Evolutionary conservation across 2,113 vertebrate genomes (phyloP).

Genomic region (Rhinoptilus africanus): DNA sequence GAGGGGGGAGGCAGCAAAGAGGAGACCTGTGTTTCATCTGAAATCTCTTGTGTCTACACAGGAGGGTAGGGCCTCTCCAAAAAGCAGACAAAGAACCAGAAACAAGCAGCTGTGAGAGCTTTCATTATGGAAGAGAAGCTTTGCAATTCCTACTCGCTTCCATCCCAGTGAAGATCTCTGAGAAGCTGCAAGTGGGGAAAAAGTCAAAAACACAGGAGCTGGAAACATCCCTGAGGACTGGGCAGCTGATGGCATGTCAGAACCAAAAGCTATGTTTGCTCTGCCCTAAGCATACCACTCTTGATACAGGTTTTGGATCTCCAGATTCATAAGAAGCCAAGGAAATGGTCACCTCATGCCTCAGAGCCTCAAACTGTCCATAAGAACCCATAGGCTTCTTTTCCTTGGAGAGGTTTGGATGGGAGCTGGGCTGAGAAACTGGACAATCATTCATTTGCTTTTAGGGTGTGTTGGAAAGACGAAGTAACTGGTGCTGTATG

Average conservation of each 20-base stretch:
- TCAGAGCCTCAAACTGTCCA: neutral
- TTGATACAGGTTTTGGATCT: neutral
- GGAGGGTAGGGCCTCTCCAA: slow-evolving; percentile 33
- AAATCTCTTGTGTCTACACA: neutral
- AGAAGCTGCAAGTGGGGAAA: neutral
- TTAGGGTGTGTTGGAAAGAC: neutral
- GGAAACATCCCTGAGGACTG: neutral
- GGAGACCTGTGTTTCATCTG: slow-evolving; percentile 22
- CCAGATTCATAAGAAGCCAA: neutral
- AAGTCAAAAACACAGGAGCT: neutral
- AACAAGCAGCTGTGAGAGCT: neutral
- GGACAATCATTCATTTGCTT: neutral
- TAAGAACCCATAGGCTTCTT: neutral
- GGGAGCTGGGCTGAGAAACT: neutral
- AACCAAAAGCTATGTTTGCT: neutral
- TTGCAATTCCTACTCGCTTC: fast-evolving
- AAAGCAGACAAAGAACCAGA: slow-evolving; percentile 9
- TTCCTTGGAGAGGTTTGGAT: neutral
- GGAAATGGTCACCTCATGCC: neutral
- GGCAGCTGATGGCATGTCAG: neutral
- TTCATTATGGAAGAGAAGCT: neutral
- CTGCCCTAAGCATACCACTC: neutral
- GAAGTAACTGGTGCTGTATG: neutral
- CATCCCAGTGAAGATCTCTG: neutral
- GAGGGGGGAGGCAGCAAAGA: neutral